phyloP scores from a whole-genome alignment of 1,140 invertebrate species.

The Formica selysi region DNA sequence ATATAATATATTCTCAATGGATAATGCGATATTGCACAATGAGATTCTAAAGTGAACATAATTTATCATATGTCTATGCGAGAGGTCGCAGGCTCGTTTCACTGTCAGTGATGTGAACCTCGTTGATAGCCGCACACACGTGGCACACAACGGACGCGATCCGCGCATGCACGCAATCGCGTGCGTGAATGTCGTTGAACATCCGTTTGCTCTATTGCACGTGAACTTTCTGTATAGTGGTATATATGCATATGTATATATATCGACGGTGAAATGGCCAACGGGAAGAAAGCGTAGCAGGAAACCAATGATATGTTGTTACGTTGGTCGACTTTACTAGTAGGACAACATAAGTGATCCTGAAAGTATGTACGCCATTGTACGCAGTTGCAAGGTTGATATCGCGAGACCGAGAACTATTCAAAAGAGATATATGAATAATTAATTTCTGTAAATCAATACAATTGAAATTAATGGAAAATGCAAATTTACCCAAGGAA shows the following conservation, averaged over 20 bases:
- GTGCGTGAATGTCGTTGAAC: constrained; percentile 43
- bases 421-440: not conserved
- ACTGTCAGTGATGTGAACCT: constrained; percentile 5
- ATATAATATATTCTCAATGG: not conserved
- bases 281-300: constrained; percentile 81
- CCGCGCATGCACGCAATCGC: constrained; percentile 27
- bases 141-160: not conserved
- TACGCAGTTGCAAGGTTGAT: constrained; percentile 44
- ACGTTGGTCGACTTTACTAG: constrained; percentile 68
- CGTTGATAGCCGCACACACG: not conserved
- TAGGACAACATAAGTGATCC: constrained; percentile 56
- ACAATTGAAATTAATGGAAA: too few species aligned
- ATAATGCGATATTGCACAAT: not conserved
- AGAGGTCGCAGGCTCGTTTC: not conserved
- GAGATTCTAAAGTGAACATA: not conserved
- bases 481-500: not conserved
- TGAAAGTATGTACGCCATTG: constrained; percentile 6
- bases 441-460: not conserved
- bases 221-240: constrained; percentile 36
- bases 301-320: constrained; percentile 74
- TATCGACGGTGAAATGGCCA: constrained; percentile 74
- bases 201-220: constrained; percentile 43
- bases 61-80: not conserved
- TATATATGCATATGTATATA: not conserved
- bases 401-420: not conserved